A percentile compares a stretch with the other conserved stretches of the same genome.
Conservation (phyloP, 2,888 invertebrate genomes). For the Myopa tessellatipennis region DNA sequence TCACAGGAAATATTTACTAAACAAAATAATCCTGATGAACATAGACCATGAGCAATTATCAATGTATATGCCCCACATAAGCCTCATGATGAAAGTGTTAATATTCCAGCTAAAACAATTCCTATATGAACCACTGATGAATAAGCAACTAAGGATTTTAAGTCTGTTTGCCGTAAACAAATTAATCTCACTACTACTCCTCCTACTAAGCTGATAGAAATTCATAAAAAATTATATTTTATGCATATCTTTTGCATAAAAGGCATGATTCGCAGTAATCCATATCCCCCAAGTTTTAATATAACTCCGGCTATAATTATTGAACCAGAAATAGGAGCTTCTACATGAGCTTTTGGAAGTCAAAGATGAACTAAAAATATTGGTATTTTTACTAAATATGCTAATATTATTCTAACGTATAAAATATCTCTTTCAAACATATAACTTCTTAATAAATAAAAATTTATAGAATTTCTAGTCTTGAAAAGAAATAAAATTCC, state of each 20-base stretch:
- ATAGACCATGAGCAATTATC: slow-evolving; percentile 76
- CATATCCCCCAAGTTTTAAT: slow-evolving; percentile 80
- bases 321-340: slow-evolving; percentile 78
- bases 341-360: slow-evolving; percentile 81
- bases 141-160: slow-evolving; percentile 77
- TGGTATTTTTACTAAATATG: slow-evolving; percentile 73
- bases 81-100: slow-evolving; percentile 72
- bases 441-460: slow-evolving; percentile 70
- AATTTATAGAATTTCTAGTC: slow-evolving; percentile 69
- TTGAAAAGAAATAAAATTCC: slow-evolving; percentile 60
- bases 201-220: slow-evolving; percentile 72
- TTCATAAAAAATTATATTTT: slow-evolving; percentile 70
- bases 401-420: slow-evolving; percentile 70
- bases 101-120: slow-evolving; percentile 72
- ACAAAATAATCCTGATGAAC: slow-evolving; percentile 77
- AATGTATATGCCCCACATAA: slow-evolving; percentile 70
- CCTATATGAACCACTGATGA: slow-evolving; percentile 78
- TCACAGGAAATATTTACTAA: slow-evolving; percentile 76
- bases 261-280: slow-evolving; percentile 72
- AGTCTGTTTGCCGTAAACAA: slow-evolving; percentile 77
- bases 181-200: slow-evolving; percentile 74
- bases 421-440: slow-evolving; percentile 62
- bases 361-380: slow-evolving; percentile 79
- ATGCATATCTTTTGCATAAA: slow-evolving; percentile 69
- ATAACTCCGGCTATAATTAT: slow-evolving; percentile 82